A percentile compares a stretch with the other conserved stretches of the same genome.
Evolutionary conservation across 2,797 vertebrate genomes (phyloP).

Genomic region (Prunella strophiata): DNA sequence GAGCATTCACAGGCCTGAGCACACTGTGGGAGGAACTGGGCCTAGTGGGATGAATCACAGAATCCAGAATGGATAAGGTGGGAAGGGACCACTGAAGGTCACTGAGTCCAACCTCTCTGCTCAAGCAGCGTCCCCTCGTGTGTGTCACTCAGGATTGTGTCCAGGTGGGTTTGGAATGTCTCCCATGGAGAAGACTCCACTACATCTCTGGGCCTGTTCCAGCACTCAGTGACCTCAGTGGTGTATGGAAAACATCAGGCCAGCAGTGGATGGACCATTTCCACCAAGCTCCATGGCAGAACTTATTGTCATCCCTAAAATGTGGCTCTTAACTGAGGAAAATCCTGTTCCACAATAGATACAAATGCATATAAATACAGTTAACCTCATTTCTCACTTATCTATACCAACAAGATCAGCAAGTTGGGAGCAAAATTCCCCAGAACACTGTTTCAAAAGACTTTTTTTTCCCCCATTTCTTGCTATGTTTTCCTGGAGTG

Average conservation of each 20-base stretch:
- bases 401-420: background rate
- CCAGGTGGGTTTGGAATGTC: background rate
- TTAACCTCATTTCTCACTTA: background rate
- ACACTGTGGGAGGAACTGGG: constrained; percentile 12
- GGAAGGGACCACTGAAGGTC: background rate
- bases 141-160: background rate
- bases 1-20: background rate
- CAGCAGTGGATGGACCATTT: background rate
- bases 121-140: fast-evolving
- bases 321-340: background rate
- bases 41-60: background rate
- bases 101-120: background rate
- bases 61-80: background rate
- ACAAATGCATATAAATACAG: background rate
- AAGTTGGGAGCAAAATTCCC: background rate
- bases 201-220: background rate
- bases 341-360: background rate
- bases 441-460: background rate
- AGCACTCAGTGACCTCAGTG: background rate
- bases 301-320: background rate
- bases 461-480: background rate
- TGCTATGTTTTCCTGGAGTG: background rate
- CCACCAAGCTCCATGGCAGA: background rate
- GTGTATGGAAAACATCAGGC: background rate
- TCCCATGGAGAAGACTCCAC: background rate